phyloP scores from a whole-genome alignment of 2,797 vertebrate genomes.

The Sparidentex hasta region DNA sequence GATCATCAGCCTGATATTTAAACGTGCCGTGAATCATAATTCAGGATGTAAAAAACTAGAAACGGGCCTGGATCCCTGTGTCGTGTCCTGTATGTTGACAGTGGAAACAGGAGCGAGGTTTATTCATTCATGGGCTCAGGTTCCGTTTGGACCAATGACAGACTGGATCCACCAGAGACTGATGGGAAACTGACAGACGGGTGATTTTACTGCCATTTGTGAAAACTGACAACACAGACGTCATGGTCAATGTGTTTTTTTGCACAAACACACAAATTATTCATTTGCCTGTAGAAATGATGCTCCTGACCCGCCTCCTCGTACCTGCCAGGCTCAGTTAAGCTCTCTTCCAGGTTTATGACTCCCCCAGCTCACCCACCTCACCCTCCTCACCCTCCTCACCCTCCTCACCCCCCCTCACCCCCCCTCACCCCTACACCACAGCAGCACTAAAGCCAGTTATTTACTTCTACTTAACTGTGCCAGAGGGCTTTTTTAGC shows the following conservation, averaged over 20 bases:
- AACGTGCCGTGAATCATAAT: neutral
- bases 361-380: neutral
- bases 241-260: neutral
- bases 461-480: conserved; percentile 11
- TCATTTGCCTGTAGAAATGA: neutral
- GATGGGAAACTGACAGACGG: neutral
- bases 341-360: conserved; percentile 24
- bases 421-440: neutral
- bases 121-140: conserved; percentile 20
- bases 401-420: no score
- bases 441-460: conserved; percentile 12
- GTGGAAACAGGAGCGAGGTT: conserved; percentile 4
- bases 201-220: neutral
- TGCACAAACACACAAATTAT: neutral
- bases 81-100: conserved; percentile 6
- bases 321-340: conserved; percentile 8
- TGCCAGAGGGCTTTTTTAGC: conserved; percentile 18
- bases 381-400: neutral
- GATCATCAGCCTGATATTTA: no score
- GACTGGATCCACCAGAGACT: neutral
- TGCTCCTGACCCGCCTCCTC: neutral
- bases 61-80: no score
- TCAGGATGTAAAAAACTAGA: neutral
- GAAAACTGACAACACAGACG: neutral
- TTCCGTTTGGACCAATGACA: neutral